Evolutionary conservation across 2,888 invertebrate species (phyloP).

Genomic region (Nephrotoma flavescens): DNA sequence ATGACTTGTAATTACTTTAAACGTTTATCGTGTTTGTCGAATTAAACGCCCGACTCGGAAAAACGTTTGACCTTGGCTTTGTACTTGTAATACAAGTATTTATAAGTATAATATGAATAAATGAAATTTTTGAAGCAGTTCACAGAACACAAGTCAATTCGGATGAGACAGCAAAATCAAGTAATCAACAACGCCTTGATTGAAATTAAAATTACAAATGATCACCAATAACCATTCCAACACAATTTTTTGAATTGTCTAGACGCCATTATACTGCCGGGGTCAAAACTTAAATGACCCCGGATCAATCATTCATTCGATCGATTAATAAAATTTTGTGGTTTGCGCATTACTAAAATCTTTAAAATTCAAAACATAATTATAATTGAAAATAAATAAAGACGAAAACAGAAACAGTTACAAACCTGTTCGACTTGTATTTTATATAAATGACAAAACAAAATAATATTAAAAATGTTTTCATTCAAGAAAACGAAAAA

Average conservation of each 20-base stretch:
- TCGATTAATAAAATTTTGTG: background rate
- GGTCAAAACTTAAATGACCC: background rate
- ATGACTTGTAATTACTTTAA: too few relatives aligned
- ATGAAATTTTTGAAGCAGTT: too few relatives aligned
- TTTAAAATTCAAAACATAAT: background rate
- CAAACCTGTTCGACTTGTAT: background rate
- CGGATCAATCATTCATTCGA: background rate
- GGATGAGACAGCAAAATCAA: background rate
- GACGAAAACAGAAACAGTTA: background rate
- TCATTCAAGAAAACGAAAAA: background rate
- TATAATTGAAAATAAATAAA: background rate
- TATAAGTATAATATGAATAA: too few relatives aligned
- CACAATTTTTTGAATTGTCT: background rate
- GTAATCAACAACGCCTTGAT: background rate
- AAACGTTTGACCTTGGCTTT: too few relatives aligned
- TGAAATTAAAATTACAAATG: background rate
- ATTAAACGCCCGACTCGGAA: too few relatives aligned
- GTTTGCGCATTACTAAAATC: background rate
- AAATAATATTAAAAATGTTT: background rate
- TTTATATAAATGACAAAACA: background rate
- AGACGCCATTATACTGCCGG: background rate
- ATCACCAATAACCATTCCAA: background rate
- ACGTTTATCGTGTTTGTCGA: too few relatives aligned
- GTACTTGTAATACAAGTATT: too few relatives aligned
- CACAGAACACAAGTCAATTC: background rate